phyloP scores from a whole-genome alignment of 53 echinoderm and acorn worm species.

The Holothuria leucospilota region DNA sequence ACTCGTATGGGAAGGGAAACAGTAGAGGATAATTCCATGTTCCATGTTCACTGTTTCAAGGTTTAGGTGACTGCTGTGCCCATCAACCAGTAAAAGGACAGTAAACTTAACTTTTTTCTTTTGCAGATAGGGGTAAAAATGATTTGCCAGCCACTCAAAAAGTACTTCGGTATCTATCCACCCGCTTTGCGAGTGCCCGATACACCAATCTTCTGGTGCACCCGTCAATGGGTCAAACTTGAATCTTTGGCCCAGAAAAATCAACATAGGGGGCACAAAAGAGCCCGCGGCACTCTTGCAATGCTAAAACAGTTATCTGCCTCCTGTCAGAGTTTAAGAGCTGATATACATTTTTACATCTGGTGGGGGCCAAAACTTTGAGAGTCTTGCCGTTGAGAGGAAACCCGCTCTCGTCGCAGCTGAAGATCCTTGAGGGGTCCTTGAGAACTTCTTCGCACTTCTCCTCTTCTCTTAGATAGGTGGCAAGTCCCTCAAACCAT shows the following conservation, averaged over 20 bases:
- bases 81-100: conserved; percentile 59
- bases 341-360: conserved; percentile 13
- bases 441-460: conserved; percentile 18
- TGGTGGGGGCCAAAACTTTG: conserved; percentile 28
- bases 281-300: conserved; percentile 33
- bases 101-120: neutral
- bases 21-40: conserved; percentile 51
- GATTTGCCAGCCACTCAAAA: conserved; percentile 44
- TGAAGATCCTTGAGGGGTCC: conserved; percentile 40
- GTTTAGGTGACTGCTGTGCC: conserved; percentile 48
- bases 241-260: neutral
- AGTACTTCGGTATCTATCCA: conserved; percentile 39
- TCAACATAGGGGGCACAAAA: conserved; percentile 34
- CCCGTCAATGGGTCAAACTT: conserved; percentile 10
- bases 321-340: neutral
- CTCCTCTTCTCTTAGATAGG: too few species aligned
- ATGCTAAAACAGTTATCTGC: conserved; percentile 32
- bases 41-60: conserved; percentile 29
- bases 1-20: conserved; percentile 50
- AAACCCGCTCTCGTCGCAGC: conserved; percentile 42
- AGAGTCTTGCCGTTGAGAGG: conserved; percentile 1
- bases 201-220: conserved; percentile 12
- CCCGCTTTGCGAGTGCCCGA: conserved; percentile 20
- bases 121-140: neutral
- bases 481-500: conserved; percentile 38